Percentiles rank a stretch among this genome's conserved stretches.
phyloP scores from a whole-genome alignment of 64 coral and sea anemone species.

The Porites lutea region DNA sequence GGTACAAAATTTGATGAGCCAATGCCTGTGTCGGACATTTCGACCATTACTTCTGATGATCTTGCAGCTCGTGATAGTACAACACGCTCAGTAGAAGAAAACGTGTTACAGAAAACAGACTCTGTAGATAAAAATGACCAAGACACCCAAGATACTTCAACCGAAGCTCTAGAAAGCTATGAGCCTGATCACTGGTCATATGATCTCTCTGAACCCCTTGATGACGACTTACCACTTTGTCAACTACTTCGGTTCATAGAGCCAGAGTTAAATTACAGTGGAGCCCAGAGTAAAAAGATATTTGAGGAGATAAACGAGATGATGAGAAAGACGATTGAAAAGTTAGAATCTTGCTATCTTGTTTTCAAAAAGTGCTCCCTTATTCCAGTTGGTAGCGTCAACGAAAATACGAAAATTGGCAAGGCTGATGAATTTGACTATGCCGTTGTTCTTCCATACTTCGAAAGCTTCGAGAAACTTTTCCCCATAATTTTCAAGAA shows the following conservation, averaged over 20 bases:
- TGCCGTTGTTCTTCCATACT: conserved; percentile 68
- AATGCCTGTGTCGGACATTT: not conserved
- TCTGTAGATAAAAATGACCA: not conserved
- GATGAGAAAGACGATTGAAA: conserved; percentile 29
- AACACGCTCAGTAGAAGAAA: too few relatives aligned
- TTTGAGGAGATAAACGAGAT: conserved; percentile 29
- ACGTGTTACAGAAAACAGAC: too few relatives aligned
- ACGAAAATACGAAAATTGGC: conserved; percentile 48
- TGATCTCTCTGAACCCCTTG: conserved; percentile 31
- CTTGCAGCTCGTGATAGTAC: not conserved
- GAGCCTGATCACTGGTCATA: conserved; percentile 36
- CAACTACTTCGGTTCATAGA: conserved; percentile 44
- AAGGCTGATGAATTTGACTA: conserved; percentile 59
- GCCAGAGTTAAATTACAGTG: conserved; percentile 18
- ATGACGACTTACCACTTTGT: conserved; percentile 9
- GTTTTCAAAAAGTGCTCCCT: conserved; percentile 42
- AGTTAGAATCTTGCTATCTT: conserved; percentile 15
- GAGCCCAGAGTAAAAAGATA: conserved; percentile 11
- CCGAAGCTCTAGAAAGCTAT: not conserved
- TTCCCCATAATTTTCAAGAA: conserved; percentile 59
- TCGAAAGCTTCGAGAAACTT: conserved; percentile 58
- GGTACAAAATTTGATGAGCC: not conserved
- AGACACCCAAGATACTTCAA: not conserved
- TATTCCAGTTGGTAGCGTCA: conserved; percentile 55
- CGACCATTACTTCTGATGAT: not conserved